Percentiles rank a stretch among this genome's conserved stretches.
phyloP scores from a whole-genome alignment of 92 coral and sea anemone species.

The Epizoanthus scotinus region DNA sequence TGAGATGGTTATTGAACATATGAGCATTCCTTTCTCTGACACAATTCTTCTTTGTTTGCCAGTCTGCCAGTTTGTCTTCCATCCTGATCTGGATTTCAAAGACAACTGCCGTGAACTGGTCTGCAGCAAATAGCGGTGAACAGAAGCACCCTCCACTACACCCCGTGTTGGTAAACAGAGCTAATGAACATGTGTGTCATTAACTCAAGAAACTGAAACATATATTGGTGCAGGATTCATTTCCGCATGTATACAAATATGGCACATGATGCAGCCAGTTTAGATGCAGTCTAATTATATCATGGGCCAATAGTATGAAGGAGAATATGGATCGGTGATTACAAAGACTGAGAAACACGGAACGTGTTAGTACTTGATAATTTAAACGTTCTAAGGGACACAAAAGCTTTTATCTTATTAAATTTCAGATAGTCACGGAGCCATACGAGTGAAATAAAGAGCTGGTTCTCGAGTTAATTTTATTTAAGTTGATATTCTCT shows the following conservation, averaged over 20 bases:
- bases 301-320: too few relatives aligned
- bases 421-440: too few relatives aligned
- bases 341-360: too few relatives aligned
- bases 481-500: too few relatives aligned
- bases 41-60: constrained; percentile 40
- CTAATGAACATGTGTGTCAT: background rate
- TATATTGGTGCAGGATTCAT: background rate
- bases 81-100: background rate
- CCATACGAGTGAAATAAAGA: too few relatives aligned
- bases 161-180: background rate
- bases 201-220: background rate
- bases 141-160: background rate
- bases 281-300: too few relatives aligned
- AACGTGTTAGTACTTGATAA: too few relatives aligned
- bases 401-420: too few relatives aligned
- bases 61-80: constrained; percentile 5
- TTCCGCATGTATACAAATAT: constrained; percentile 7
- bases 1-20: constrained; percentile 60
- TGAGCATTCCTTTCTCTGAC: constrained; percentile 52
- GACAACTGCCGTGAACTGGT: too few relatives aligned
- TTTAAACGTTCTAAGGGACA: too few relatives aligned
- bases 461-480: too few relatives aligned
- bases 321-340: too few relatives aligned
- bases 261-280: background rate
- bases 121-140: background rate